A percentile compares a stretch with the other conserved stretches of the same genome.
These are phyloP conservation scores for Eupithecia vulgata DNA, from an alignment of 2,888 invertebrate genomes.

Conservation along the genomic window DNA sequence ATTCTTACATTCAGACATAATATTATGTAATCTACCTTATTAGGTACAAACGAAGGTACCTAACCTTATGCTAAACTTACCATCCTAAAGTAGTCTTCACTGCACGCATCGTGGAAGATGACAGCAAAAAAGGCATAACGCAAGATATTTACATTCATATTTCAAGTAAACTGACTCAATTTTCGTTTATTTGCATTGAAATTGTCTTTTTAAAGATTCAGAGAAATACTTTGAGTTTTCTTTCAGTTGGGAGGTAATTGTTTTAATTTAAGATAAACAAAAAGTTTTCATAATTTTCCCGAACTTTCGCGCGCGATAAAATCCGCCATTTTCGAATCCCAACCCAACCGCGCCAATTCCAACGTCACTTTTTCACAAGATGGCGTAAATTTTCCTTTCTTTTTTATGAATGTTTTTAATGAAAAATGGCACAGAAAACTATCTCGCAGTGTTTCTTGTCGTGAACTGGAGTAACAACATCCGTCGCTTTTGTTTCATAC, in stretches of 20 bases:
- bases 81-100: conserved; percentile 76
- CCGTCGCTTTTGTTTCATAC: conserved; percentile 79
- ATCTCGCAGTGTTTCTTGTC: conserved; percentile 74
- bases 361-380: conserved; percentile 3
- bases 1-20: no score
- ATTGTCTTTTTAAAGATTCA: conserved; percentile 14
- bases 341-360: conserved; percentile 3
- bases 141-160: conserved; percentile 60
- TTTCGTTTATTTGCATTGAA: conserved; percentile 18
- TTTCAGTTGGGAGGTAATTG: not conserved
- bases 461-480: conserved; percentile 75
- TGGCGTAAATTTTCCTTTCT: conserved; percentile 2
- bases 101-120: conserved; percentile 69
- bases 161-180: conserved; percentile 28
- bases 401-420: conserved; percentile 29
- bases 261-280: not conserved
- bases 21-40: not conserved
- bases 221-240: not conserved
- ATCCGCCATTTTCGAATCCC: conserved; percentile 5
- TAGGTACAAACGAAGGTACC: no score
- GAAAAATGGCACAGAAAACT: conserved; percentile 61
- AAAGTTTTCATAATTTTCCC: not conserved
- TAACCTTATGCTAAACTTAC: conserved; percentile 60
- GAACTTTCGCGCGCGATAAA: not conserved
- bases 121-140: conserved; percentile 69